Conservation (phyloP, 2,797 vertebrate genomes). For the Harpagifer antarcticus region DNA sequence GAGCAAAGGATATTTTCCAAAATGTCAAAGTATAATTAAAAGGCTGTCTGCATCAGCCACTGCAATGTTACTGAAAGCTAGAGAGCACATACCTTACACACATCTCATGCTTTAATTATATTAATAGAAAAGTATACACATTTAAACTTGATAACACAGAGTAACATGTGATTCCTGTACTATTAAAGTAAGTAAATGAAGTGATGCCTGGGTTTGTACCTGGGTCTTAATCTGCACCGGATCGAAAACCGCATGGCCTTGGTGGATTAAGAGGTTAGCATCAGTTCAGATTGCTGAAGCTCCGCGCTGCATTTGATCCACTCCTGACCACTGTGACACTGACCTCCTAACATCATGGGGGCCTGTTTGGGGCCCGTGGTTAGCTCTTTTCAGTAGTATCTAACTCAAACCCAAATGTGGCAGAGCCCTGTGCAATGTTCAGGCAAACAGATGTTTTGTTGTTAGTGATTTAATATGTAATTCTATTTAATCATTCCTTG, state of each 20-base stretch:
- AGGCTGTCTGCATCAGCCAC: not conserved
- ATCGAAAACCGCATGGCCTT: not conserved
- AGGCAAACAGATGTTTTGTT: not conserved
- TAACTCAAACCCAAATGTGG: not conserved
- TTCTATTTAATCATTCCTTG: not conserved
- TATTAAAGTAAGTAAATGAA: not conserved
- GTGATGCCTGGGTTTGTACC: not conserved
- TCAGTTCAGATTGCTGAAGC: not conserved
- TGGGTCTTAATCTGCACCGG: not conserved
- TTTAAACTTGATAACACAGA: not conserved
- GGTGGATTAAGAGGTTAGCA: not conserved
- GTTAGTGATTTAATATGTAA: not conserved
- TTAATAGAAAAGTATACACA: not conserved
- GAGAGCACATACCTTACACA: not conserved
- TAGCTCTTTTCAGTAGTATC: not conserved
- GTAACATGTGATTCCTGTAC: not conserved
- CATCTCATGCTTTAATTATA: not conserved
- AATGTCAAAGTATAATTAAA: slow-evolving; percentile 11
- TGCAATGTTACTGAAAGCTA: not conserved
- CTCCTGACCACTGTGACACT: not conserved
- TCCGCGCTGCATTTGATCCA: not conserved
- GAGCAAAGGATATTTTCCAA: not conserved
- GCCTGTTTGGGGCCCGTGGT: not conserved
- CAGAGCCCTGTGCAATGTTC: not conserved
- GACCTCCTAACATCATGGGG: not conserved